Evolutionary conservation across 2,113 vertebrate genomes (phyloP).

Genomic region (Formicarius rufipectus): DNA sequence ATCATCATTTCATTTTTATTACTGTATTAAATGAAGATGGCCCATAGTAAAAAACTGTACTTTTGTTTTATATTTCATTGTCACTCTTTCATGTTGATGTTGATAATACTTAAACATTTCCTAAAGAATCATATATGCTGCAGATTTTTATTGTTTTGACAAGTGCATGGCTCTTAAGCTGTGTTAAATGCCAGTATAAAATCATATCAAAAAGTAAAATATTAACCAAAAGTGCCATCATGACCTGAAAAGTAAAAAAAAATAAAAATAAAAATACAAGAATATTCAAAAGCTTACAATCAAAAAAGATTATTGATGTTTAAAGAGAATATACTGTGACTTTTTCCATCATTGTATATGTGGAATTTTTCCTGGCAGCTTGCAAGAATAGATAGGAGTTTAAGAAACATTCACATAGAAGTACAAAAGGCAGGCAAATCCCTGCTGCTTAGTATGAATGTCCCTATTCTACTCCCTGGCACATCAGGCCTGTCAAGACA

Average conservation of each 20-base stretch:
- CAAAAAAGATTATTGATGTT: conserved; percentile 34
- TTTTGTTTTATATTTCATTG: background rate
- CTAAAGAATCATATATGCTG: background rate
- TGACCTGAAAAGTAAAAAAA: conserved; percentile 14
- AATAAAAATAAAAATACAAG: too few species aligned
- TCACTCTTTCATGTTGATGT: conserved; percentile 3
- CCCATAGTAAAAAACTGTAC: background rate
- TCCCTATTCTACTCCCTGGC: background rate
- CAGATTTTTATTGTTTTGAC: conserved; percentile 60
- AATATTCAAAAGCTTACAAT: conserved; percentile 33
- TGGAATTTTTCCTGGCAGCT: conserved; percentile 39
- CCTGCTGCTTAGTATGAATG: conserved; percentile 5
- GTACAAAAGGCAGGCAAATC: conserved; percentile 43
- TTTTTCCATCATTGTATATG: conserved; percentile 12
- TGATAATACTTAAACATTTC: conserved; percentile 10
- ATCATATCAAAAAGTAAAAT: conserved; percentile 50
- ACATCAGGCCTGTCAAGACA: conserved; percentile 28
- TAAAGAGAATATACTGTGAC: conserved; percentile 45
- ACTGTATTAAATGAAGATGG: conserved; percentile 16
- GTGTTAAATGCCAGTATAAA: conserved; percentile 61
- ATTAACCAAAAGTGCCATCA: conserved; percentile 35
- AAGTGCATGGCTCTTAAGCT: conserved; percentile 34
- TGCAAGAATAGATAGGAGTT: conserved; percentile 54
- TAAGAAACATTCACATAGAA: conserved; percentile 27
- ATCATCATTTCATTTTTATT: conserved; percentile 44